Evolutionary conservation across 1,140 invertebrate species (phyloP), one percentile per base, ranked within the genome.

Genomic region (Zaprionus vittiger): DNA sequence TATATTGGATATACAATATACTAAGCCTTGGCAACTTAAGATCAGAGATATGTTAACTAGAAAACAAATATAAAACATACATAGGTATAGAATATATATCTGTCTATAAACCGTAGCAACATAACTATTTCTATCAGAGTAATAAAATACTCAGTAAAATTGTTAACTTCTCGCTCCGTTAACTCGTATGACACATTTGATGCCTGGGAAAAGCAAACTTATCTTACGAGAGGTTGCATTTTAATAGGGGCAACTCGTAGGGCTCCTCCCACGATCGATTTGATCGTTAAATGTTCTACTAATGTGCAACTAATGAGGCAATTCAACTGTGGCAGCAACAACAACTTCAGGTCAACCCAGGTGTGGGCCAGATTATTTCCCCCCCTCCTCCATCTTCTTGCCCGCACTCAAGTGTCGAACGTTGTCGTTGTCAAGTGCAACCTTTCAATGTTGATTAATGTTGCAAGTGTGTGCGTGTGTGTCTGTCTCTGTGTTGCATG

Each of bases 381-480:
- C 31, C 22, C 57, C n/a, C 22, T 9, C 6, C 57, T 9, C 17
- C 15, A 11, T 37, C 5, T n/a, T n/a, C n/a, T 2, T 71, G 26
- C 64, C 79, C 62, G 67, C 61, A 17, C 64, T 82, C 64, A 79
- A 77, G 83, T 77, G 76, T 47, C 54, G 31, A 63, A 49, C 34
- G 44, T 24, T 55, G 41, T 38, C 56, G 54, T 24, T 55, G 41
- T 38, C 56, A 44, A 71, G 59, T 64, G 68, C 69, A 89, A 82
- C 83, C 77, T 89, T 80, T 89, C 79, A 76, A 89, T 81, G 81
- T 90, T 89, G 85, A 89, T 89, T 90, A 89, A 89, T 89, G 84
- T 52, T 52, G 47, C 47, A 52, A 24, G 47, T 52, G 20, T 52
- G 47, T 52, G 28, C 28, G 28, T 28, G 47, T 49, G 20, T 14